Percentiles rank a stretch among this genome's conserved stretches.
These are phyloP conservation scores for Leptopilina boulardi DNA, from an alignment of 1,140 invertebrate genomes.

Conservation along the genomic window DNA sequence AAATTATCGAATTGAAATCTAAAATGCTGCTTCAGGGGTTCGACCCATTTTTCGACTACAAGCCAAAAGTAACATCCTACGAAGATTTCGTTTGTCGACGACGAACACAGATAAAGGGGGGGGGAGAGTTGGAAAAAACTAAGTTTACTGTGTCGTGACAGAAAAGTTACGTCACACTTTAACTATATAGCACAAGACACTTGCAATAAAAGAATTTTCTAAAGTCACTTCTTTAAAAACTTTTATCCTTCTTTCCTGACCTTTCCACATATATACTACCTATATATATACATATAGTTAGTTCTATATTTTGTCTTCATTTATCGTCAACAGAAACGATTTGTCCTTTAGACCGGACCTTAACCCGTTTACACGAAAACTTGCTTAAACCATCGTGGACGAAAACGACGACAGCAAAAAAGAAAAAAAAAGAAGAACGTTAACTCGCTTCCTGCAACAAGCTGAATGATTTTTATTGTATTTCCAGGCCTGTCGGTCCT, in stretches of 20 bases:
- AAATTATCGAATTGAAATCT: slow-evolving; percentile 58
- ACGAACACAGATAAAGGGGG: slow-evolving; percentile 34
- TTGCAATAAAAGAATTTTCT: slow-evolving; percentile 51
- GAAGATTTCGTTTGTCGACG: slow-evolving; percentile 45
- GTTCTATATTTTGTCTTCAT: slow-evolving; percentile 26
- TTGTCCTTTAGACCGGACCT: slow-evolving; percentile 39
- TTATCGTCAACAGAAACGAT: slow-evolving; percentile 44
- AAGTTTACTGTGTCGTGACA: slow-evolving; percentile 37
- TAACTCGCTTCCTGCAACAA: slow-evolving; percentile 15
- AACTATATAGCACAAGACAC: slow-evolving; percentile 41
- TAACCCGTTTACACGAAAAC: slow-evolving; percentile 43
- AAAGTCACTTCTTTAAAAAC: slow-evolving; percentile 36
- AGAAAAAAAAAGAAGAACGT: not conserved
- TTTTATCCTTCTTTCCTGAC: slow-evolving; percentile 20
- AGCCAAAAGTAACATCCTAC: slow-evolving; percentile 47
- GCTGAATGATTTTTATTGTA: slow-evolving; percentile 32
- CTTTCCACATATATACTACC: slow-evolving; percentile 24
- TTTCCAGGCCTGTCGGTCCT: slow-evolving; percentile 21
- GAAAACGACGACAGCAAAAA: not conserved
- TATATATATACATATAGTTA: not conserved
- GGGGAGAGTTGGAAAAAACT: slow-evolving; percentile 48
- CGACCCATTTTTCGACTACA: slow-evolving; percentile 52
- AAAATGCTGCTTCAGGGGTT: slow-evolving; percentile 53
- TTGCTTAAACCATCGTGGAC: slow-evolving; percentile 40
- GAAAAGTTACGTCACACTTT: slow-evolving; percentile 50